These are phyloP conservation scores for Etheostoma nigrum DNA, from an alignment of 2,797 vertebrate genomes.

Conservation along the genomic window DNA sequence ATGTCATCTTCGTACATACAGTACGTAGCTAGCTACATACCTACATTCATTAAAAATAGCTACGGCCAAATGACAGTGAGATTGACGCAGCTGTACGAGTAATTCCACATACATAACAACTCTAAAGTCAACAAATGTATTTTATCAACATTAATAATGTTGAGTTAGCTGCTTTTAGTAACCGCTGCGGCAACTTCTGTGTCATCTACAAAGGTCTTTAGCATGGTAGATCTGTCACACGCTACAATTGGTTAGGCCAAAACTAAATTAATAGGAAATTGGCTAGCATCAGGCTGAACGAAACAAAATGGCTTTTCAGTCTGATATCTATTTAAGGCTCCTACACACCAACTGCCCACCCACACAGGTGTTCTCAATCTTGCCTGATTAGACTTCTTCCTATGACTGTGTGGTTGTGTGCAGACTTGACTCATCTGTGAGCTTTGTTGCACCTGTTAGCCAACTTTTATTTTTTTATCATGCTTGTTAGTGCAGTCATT, in stretches of 20 bases:
- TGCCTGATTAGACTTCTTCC: constrained; percentile 6
- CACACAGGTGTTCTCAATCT: constrained; percentile 21
- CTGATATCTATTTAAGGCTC: background rate
- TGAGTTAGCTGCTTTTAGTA: background rate
- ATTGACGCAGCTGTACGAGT: background rate
- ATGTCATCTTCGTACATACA: background rate
- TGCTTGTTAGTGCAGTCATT: constrained; percentile 5
- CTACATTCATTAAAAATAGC: background rate
- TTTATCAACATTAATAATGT: background rate
- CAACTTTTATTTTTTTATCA: constrained; percentile 3
- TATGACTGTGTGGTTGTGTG: background rate
- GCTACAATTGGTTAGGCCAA: background rate
- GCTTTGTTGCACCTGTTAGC: constrained; percentile 25
- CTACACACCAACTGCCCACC: background rate
- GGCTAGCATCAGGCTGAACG: background rate
- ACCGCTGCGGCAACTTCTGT: fast-evolving
- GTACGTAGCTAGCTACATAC: background rate
- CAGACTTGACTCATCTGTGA: background rate
- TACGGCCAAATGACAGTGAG: background rate
- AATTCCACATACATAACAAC: background rate
- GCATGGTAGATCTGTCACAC: background rate
- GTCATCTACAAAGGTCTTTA: background rate
- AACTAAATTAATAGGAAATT: background rate
- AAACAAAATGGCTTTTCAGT: background rate
- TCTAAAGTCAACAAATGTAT: background rate